Percentiles rank a stretch among this genome's conserved stretches.
Evolutionary conservation across 2,888 invertebrate species (phyloP).

Genomic region (Hoplodrina blanda): DNA sequence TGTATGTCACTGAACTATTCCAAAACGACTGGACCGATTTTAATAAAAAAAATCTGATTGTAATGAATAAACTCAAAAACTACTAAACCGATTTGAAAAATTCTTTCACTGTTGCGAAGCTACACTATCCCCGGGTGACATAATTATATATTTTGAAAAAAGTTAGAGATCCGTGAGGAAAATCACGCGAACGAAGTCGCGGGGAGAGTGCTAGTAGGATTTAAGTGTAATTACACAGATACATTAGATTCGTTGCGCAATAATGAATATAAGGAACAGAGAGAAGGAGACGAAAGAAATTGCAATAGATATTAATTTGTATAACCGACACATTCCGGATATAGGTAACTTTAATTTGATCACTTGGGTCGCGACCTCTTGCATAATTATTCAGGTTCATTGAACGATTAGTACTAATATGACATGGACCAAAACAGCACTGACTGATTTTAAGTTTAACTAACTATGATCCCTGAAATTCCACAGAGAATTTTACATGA

Average conservation of each 20-base stretch:
- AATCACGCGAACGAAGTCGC: no score
- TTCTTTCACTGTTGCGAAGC: no score
- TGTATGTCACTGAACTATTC: no score
- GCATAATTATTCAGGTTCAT: conserved; percentile 15
- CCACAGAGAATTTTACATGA: background rate
- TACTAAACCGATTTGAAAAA: no score
- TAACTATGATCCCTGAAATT: background rate
- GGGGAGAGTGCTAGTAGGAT: background rate
- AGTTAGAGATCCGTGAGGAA: no score
- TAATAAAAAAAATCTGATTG: no score
- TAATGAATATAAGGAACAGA: conserved; percentile 1
- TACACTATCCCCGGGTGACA: no score
- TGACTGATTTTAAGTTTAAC: background rate
- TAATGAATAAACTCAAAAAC: no score
- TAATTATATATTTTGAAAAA: no score
- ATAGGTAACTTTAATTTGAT: conserved; percentile 10
- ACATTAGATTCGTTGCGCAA: background rate
- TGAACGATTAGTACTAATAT: conserved; percentile 10
- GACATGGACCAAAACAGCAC: background rate
- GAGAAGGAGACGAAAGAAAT: background rate
- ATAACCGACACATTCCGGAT: background rate
- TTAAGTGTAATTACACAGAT: background rate
- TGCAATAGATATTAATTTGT: background rate
- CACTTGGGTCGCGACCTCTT: conserved; percentile 1
- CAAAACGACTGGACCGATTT: no score